Conservation (phyloP, 2,113 vertebrate genomes). For the Lagopus leucura region DNA sequence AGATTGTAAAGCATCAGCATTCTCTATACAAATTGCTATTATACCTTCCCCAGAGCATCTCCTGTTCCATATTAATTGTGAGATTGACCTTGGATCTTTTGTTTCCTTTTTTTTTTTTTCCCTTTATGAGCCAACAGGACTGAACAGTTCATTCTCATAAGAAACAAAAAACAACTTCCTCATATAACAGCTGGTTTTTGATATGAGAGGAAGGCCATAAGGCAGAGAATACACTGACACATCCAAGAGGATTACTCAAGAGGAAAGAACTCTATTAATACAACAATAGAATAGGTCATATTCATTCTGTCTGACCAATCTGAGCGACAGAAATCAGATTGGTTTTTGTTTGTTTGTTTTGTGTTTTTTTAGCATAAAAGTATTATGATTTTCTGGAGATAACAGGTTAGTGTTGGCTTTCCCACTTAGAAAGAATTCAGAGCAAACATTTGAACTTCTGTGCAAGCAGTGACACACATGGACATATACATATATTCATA, state of each 20-base stretch:
- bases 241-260: not conserved
- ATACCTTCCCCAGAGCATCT: not conserved
- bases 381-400: not conserved
- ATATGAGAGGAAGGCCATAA: not conserved
- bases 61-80: not conserved
- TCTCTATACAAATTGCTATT: not conserved
- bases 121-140: not conserved
- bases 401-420: not conserved
- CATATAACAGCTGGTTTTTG: not conserved
- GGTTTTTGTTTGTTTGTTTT: not conserved
- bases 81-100: not conserved
- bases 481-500: rapidly evolving
- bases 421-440: not conserved
- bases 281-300: not conserved
- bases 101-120: not conserved
- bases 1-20: not conserved
- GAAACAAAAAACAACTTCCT: not conserved
- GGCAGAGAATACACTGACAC: not conserved
- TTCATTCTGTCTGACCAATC: not conserved
- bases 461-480: not conserved
- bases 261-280: not conserved
- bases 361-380: not conserved
- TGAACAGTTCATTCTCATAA: not conserved
- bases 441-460: not conserved
- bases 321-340: not conserved